Evolutionary conservation across 2,797 vertebrate species (phyloP).

Genomic region (Sebastes wilsoni): DNA sequence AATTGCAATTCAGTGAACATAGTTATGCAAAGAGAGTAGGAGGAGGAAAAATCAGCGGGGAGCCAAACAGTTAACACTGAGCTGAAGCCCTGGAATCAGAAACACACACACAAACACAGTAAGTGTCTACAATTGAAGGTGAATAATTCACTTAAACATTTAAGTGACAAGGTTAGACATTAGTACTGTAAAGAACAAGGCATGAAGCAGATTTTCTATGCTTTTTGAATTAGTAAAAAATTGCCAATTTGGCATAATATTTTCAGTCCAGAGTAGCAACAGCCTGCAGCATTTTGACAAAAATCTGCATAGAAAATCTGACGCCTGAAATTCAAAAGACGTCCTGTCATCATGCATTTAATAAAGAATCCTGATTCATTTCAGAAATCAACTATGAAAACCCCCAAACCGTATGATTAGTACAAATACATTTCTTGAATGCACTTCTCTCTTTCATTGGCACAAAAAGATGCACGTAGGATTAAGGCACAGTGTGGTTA

Average conservation of each 20-base stretch:
- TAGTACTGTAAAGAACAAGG: conserved; percentile 43
- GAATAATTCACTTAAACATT: conserved; percentile 13
- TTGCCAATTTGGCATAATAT: neutral
- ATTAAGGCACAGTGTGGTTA: conserved; percentile 74
- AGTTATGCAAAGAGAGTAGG: conserved; percentile 53
- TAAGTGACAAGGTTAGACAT: conserved; percentile 35
- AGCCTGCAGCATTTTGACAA: neutral
- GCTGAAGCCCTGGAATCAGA: conserved; percentile 68
- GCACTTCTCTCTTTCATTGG: conserved; percentile 59
- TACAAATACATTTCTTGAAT: conserved; percentile 27
- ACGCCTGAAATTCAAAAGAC: conserved; percentile 27
- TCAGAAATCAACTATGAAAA: conserved; percentile 17
- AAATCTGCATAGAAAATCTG: conserved; percentile 68
- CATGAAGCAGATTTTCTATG: conserved; percentile 68
- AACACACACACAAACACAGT: conserved; percentile 20
- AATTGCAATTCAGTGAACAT: conserved; percentile 53
- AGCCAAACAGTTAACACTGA: conserved; percentile 58
- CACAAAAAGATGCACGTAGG: conserved; percentile 74
- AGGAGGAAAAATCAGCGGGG: conserved; percentile 41
- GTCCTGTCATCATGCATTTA: conserved; percentile 59
- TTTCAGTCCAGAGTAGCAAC: neutral
- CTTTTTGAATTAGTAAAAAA: neutral
- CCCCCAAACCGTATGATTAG: conserved; percentile 71
- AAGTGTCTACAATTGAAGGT: conserved; percentile 31
- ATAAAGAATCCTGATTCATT: conserved; percentile 34